phyloP scores from a whole-genome alignment of 2,888 invertebrate genomes.

The Tyria jacobaeae region DNA sequence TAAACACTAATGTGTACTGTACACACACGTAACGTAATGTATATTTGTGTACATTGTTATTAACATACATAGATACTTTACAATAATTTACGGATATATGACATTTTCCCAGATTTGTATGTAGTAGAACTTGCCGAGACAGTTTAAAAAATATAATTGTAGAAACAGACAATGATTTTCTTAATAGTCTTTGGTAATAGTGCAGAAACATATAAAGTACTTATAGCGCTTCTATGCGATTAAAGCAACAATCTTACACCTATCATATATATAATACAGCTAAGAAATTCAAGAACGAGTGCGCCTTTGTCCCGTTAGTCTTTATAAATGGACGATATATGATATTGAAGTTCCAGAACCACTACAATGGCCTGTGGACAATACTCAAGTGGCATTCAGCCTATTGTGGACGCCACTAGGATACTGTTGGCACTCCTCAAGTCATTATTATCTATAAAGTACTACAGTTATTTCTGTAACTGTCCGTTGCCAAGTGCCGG shows the following conservation, averaged over 20 bases:
- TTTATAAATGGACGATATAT: slow-evolving; percentile 16
- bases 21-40: no score
- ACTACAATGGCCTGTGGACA: slow-evolving; percentile 16
- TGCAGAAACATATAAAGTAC: background rate
- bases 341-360: slow-evolving; percentile 16
- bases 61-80: no score
- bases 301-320: slow-evolving; percentile 5
- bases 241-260: background rate
- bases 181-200: no score
- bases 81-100: no score
- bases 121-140: no score
- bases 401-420: slow-evolving; percentile 16
- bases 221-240: background rate
- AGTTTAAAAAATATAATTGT: no score
- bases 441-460: slow-evolving; percentile 17
- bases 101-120: no score
- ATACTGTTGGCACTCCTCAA: slow-evolving; percentile 20
- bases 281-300: background rate
- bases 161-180: no score
- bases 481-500: slow-evolving; percentile 13
- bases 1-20: no score
- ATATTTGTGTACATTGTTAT: no score
- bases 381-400: slow-evolving; percentile 16
- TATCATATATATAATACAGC: background rate
- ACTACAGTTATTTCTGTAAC: slow-evolving; percentile 16